A percentile compares a stretch with the other conserved stretches of the same genome.
These are phyloP conservation scores for Sceloporus undulatus DNA, from an alignment of 2,113 vertebrate genomes.

Conservation along the genomic window DNA sequence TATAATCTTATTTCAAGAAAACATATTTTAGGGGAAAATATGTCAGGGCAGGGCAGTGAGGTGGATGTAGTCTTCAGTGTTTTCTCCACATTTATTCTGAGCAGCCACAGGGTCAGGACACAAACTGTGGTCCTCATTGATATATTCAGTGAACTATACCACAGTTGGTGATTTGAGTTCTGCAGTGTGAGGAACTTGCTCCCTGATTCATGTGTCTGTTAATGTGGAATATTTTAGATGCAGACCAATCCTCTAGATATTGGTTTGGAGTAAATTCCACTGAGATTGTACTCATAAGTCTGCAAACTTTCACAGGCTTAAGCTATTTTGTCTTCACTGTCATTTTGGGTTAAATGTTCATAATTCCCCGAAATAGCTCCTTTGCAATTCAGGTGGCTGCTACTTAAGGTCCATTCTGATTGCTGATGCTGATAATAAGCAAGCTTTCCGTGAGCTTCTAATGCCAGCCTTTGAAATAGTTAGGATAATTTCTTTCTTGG, in stretches of 20 bases:
- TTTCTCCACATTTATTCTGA: neutral
- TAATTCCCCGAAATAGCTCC: neutral
- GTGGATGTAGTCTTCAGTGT: neutral
- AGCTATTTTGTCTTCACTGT: neutral
- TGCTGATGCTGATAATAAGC: constrained; percentile 15
- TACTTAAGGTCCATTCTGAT: constrained; percentile 15
- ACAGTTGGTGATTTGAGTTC: neutral
- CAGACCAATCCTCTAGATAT: neutral
- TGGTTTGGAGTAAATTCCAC: neutral
- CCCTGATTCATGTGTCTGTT: neutral
- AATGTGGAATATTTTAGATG: neutral
- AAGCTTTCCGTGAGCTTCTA: constrained; percentile 44
- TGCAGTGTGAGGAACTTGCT: neutral
- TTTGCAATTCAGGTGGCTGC: neutral
- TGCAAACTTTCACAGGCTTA: neutral
- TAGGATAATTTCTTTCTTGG: constrained; percentile 8
- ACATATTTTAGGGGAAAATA: neutral
- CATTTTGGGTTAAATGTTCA: neutral
- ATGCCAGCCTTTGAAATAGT: constrained; percentile 19
- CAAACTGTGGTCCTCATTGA: neutral
- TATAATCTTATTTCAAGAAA: no score
- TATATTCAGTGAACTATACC: neutral
- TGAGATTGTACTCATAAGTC: neutral
- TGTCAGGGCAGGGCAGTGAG: neutral
- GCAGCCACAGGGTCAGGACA: neutral